These are phyloP conservation scores for Epinephelus malabaricus DNA, from an alignment of 2,797 vertebrate species.

Conservation along the genomic window DNA sequence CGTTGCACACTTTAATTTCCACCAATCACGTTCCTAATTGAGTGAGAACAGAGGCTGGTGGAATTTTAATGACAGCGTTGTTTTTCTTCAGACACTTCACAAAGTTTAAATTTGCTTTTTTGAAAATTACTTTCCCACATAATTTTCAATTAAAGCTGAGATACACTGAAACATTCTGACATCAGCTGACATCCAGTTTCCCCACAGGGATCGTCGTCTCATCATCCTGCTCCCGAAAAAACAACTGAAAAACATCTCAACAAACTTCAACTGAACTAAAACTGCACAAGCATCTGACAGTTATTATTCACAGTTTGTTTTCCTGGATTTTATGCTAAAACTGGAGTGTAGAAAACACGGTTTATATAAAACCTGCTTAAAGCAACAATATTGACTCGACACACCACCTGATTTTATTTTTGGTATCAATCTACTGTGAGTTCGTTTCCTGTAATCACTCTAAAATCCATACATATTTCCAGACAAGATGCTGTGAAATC, in stretches of 20 bases:
- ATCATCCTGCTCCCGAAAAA: conserved; percentile 23
- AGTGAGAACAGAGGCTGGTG: conserved; percentile 29
- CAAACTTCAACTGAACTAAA: conserved; percentile 4
- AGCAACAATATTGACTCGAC: not conserved
- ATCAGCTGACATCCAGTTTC: conserved; percentile 17
- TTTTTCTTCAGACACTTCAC: conserved; percentile 43
- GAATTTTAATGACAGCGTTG: conserved; percentile 40
- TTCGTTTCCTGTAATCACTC: not conserved
- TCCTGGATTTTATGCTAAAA: not conserved
- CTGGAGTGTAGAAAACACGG: not conserved
- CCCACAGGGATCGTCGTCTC: conserved; percentile 6
- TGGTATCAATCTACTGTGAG: not conserved
- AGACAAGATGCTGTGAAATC: too few species aligned
- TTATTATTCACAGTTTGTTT: not conserved
- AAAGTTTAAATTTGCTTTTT: conserved; percentile 36
- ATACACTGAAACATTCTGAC: conserved; percentile 31
- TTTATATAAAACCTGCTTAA: not conserved
- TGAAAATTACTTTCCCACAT: conserved; percentile 43
- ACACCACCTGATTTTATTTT: not conserved
- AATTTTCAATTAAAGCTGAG: conserved; percentile 44
- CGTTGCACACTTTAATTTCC: conserved; percentile 32
- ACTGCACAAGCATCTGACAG: not conserved
- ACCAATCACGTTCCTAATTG: conserved; percentile 31
- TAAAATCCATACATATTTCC: not conserved
- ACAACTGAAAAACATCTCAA: conserved; percentile 7